Evolutionary conservation across 2,113 vertebrate genomes (phyloP), one percentile per base, ranked within the genome.

Genomic region (Caloenas nicobarica): DNA sequence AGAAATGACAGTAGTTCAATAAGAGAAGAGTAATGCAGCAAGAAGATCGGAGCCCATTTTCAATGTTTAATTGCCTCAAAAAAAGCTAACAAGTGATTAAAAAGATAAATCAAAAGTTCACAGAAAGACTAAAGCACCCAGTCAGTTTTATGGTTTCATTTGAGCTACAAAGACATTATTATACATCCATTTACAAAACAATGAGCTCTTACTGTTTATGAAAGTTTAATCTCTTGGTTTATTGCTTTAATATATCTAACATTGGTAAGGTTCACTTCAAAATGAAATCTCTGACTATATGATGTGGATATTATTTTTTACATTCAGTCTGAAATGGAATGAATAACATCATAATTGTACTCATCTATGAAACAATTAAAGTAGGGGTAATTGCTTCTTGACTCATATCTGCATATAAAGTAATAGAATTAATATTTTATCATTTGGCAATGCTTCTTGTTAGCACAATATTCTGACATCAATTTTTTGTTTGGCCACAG

Each of bases 181-280:
- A 98, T 97, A 98, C 94, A 97, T 97, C 98, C 98, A 98, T 98
- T 98, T 98, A 98, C 98, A 99, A 99, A 99, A 98, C 98, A 98
- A 98, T 98, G 98, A 97, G 96, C 98, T 98, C 98, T 97, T 98
- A 97, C 96, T 97, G 98, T 98, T 99, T 98, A 98, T 98, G 97
- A 98, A 98, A 98, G 97, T 98, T 98, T 98, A 98, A 98, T 98
- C 96, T 98, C 97, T 97, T 97, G 93, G 91, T 98, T 98, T 98
- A 98, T 98, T 98, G 97, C 97, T 97, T 98, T 98, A 98, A 98
- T 98, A 98, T 97, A 98, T 98, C 97, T 98, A 96, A 95, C 95
- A 97, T 88, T 97, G 95, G 97, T 98, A 96, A 97, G 97, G 89
- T 97, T 97, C 98, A 97, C 96, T 98, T 98, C 98, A 98, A 97